Conservation (phyloP, 2,888 invertebrate genomes). For the Capitulum mitella region DNA sequence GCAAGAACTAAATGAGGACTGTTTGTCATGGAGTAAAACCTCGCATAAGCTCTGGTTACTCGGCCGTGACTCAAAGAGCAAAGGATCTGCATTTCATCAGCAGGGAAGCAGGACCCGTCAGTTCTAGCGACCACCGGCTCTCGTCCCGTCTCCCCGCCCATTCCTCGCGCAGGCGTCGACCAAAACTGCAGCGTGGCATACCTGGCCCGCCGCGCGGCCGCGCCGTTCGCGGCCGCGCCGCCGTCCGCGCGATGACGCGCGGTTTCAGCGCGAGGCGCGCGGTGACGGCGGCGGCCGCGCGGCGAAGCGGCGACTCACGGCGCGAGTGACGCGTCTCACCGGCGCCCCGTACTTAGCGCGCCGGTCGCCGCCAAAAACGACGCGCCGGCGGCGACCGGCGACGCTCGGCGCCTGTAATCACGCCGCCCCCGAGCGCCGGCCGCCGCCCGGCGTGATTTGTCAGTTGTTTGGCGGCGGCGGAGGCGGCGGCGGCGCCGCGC, state of each 20-base stretch:
- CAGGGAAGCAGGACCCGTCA: no score
- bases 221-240: neutral
- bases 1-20: no score
- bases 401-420: neutral
- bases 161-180: neutral
- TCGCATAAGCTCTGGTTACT: neutral
- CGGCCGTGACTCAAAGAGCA: no score
- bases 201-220: neutral
- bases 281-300: slow-evolving; percentile 3
- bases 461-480: neutral
- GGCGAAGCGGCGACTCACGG: slow-evolving; percentile 16
- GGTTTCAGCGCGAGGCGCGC: neutral
- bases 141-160: no score
- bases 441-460: neutral
- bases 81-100: no score
- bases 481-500: neutral
- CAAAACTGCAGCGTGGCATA: neutral
- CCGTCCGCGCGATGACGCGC: slow-evolving; percentile 6
- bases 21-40: no score
- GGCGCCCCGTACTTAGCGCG: neutral
- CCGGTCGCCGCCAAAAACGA: neutral
- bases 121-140: no score
- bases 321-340: neutral
- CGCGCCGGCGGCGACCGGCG: neutral
- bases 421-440: neutral